Evolutionary conservation across 2,888 invertebrate genomes (phyloP).

Genomic region (Formica aserva): DNA sequence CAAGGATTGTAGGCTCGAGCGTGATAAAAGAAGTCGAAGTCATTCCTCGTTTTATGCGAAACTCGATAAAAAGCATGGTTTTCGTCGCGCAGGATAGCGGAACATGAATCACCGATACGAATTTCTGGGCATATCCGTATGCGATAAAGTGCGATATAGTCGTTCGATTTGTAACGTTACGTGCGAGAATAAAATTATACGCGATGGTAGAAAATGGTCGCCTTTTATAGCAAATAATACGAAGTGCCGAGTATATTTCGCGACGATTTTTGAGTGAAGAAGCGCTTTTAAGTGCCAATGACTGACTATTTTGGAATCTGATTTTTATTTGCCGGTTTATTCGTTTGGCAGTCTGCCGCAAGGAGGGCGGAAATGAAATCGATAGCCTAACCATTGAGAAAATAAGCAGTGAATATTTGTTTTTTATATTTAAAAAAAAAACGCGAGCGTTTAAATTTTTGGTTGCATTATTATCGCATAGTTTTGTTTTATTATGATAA

Average conservation of each 20-base stretch:
- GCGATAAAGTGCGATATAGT: constrained; percentile 25
- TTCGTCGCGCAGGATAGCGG: constrained; percentile 12
- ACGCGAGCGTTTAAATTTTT: neutral
- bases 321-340: neutral
- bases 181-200: constrained; percentile 16
- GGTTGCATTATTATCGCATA: neutral
- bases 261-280: neutral
- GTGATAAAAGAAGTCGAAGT: constrained; percentile 39
- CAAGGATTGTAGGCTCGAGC: constrained; percentile 21
- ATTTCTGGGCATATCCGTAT: neutral
- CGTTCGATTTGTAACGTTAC: constrained; percentile 44
- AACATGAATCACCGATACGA: constrained; percentile 27
- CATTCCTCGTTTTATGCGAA: constrained; percentile 32
- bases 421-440: neutral
- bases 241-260: neutral
- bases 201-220: neutral
- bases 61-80: constrained; percentile 37
- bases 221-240: constrained; percentile 25
- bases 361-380: neutral
- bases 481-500: neutral
- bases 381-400: neutral
- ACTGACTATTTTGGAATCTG: neutral
- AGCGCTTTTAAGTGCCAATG: neutral
- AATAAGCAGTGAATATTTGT: neutral
- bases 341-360: neutral